Base-by-base conservation (phyloP, 2,888 invertebrate species). In the Oxyteleia sp. region DNA sequence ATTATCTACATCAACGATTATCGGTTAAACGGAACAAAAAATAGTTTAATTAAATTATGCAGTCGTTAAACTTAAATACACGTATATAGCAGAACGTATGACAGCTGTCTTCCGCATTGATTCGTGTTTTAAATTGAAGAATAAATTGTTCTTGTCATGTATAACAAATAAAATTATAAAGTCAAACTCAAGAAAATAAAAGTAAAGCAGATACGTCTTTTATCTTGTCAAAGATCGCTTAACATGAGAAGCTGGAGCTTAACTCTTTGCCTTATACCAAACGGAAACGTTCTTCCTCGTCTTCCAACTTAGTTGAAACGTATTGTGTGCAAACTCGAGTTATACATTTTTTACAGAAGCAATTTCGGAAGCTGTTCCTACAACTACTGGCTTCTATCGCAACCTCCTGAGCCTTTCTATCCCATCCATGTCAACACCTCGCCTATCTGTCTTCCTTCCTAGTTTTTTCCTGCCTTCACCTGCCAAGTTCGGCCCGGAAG, bases 321-420 rank as follows among this genome's bases (percentile, higher is more conserved):
- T 79, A 71, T 84, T 82, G 84, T 84, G 75, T 68, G 41, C 61
- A 49, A 82, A 85, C 85, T 87, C 79, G 76, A 84, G 85, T 85
- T 85, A 87, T 83, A 66, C 81, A 85, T 87, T 85, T 74, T 86
- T 87, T 87, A 69, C 82, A 53, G 51, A 74, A 84, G 85, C 84
- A 85, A 85, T 87, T 85, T 85, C 75, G 64, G 63, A 82, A 83
- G 76, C 75, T 82, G 79, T 76, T 84, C 55, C 83, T 57, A 57
- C 66, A 35, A 29, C 61, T 55, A 45, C 49, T 18, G 11, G 49
- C 55, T 51, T 69, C 63, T 51, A 78, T 55, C 53, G 45, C 41
- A 63, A 43, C 63, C 68, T 74, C 57, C 74, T 78, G 74, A 64
- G 74, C 43, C 71, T 51, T 53, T 64, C 61, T 57, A 78, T 69